Percentiles rank a stretch among this genome's conserved stretches.
Conservation (phyloP, 2,888 invertebrate species). For the Orthosia gracilis region DNA sequence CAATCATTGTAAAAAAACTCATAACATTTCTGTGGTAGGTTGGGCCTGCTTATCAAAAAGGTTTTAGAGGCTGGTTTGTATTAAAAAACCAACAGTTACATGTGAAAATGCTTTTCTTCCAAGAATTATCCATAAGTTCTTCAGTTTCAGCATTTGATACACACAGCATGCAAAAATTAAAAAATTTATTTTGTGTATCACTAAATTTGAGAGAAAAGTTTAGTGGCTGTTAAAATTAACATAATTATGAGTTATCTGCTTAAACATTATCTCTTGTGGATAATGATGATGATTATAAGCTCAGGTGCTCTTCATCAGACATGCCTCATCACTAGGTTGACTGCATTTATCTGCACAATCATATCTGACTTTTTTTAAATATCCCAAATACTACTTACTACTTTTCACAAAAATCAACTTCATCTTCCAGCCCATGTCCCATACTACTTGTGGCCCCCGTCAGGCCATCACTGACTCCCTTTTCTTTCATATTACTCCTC, state of each 20-base stretch:
- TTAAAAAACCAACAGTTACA: not conserved
- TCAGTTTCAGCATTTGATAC: not conserved
- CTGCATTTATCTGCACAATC: not conserved
- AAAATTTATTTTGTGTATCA: not conserved
- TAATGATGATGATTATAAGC: conserved; percentile 21
- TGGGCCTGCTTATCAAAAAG: not conserved
- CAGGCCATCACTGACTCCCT: too few relatives aligned
- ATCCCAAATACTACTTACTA: not conserved
- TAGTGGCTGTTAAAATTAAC: not conserved
- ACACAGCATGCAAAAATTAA: too few relatives aligned
- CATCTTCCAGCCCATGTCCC: too few relatives aligned
- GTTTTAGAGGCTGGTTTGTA: not conserved
- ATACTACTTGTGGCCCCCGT: too few relatives aligned
- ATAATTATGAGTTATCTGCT: not conserved
- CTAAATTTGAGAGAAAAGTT: not conserved
- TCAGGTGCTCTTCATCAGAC: not conserved
- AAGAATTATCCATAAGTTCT: not conserved
- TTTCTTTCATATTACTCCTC: too few relatives aligned
- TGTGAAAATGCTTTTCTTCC: not conserved
- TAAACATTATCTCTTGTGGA: conserved; percentile 5
- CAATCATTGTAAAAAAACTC: not conserved
- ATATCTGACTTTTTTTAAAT: not conserved
- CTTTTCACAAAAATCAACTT: too few relatives aligned
- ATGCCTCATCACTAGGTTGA: not conserved
- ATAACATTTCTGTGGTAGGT: not conserved